phyloP scores from a whole-genome alignment of 2,888 invertebrate species.

The Julus scanicus region DNA sequence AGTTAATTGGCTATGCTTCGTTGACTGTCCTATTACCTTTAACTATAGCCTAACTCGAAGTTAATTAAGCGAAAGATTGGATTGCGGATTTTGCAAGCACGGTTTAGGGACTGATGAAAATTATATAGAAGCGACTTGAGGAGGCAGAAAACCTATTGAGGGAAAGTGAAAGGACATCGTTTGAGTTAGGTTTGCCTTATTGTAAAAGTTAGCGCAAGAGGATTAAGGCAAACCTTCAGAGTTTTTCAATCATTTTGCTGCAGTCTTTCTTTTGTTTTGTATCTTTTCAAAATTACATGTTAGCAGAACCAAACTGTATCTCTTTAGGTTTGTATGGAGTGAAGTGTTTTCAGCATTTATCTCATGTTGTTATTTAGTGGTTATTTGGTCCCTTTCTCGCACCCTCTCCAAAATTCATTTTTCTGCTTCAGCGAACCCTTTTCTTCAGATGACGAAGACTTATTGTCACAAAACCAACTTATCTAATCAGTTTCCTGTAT shows the following conservation, averaged over 20 bases:
- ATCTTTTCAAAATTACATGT: conserved; percentile 11
- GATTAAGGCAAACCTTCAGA: conserved; percentile 5
- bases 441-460: conserved; percentile 4
- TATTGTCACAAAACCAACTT: conserved; percentile 40
- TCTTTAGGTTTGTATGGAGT: background rate
- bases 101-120: conserved; percentile 38
- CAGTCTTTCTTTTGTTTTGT: background rate
- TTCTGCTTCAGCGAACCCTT: conserved; percentile 39
- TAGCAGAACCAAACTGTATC: background rate
- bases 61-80: conserved; percentile 43
- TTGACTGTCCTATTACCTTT: conserved; percentile 18
- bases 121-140: conserved; percentile 17
- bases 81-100: conserved; percentile 29
- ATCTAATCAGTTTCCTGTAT: conserved; percentile 38
- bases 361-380: background rate
- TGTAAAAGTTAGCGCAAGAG: background rate
- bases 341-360: background rate
- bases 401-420: background rate
- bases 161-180: conserved; percentile 18
- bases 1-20: conserved; percentile 25
- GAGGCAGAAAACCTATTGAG: background rate
- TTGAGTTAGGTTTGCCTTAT: background rate
- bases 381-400: background rate
- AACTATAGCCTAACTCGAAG: conserved; percentile 37
- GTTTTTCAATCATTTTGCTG: background rate